phyloP scores from a whole-genome alignment of 2,113 vertebrate genomes.

The Podilymbus podiceps region DNA sequence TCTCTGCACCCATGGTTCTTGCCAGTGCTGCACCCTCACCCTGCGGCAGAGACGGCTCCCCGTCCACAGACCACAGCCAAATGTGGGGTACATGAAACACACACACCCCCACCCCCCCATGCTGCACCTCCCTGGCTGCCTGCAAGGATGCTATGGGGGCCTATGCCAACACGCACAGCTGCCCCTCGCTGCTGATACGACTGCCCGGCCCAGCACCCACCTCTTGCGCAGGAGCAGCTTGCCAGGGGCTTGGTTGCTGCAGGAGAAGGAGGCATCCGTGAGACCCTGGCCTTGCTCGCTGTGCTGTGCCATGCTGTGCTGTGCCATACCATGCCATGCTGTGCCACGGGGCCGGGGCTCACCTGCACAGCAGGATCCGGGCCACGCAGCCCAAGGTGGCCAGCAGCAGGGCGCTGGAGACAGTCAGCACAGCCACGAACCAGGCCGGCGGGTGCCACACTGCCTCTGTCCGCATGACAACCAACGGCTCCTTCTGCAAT shows the following conservation, averaged over 20 bases:
- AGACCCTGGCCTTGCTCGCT: not conserved
- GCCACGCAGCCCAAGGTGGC: slow-evolving; percentile 42
- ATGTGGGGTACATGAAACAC: accelerated
- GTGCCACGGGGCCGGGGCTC: not conserved
- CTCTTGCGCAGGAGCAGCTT: slow-evolving; percentile 9
- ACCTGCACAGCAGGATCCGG: slow-evolving; percentile 35
- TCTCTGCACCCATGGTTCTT: not conserved
- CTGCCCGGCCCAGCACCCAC: not conserved
- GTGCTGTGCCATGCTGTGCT: accelerated
- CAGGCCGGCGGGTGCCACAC: slow-evolving; percentile 73
- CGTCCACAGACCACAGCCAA: accelerated
- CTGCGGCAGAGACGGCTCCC: accelerated
- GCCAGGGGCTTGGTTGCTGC: not conserved
- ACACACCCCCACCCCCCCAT: no score
- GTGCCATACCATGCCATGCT: accelerated
- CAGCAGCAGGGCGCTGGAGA: slow-evolving; percentile 55
- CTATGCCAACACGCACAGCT: accelerated
- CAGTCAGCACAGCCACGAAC: slow-evolving; percentile 75
- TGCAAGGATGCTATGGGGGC: accelerated
- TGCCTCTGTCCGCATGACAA: not conserved
- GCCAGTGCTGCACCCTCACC: not conserved
- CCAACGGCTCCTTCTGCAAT: not conserved
- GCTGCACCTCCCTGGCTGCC: not conserved
- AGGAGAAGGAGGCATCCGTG: not conserved
- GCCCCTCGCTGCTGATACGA: accelerated